Evolutionary conservation across 2,888 invertebrate species (phyloP).

Genomic region (Dasypogon diadema): DNA sequence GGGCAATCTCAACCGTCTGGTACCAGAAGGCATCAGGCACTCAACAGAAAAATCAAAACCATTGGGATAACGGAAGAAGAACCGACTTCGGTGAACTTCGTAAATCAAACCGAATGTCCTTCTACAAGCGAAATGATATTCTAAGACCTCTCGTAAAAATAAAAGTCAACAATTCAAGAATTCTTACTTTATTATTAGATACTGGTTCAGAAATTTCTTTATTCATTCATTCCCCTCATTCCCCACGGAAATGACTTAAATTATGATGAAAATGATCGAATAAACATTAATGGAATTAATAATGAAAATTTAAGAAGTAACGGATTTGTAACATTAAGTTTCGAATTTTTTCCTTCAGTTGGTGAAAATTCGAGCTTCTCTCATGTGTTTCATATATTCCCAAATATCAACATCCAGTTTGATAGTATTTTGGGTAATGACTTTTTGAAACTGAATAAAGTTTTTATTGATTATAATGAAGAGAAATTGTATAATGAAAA

Average conservation of each 20-base stretch:
- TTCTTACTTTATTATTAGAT: not conserved
- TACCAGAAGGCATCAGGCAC: too few relatives aligned
- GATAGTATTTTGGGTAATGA: constrained; percentile 12
- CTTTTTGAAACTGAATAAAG: not conserved
- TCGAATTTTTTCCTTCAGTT: constrained; percentile 32
- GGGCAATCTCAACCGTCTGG: too few relatives aligned
- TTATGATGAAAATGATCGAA: too few relatives aligned
- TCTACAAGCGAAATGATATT: not conserved
- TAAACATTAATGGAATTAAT: not conserved
- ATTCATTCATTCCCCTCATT: too few relatives aligned
- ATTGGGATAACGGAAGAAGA: too few relatives aligned
- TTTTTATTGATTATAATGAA: constrained; percentile 10
- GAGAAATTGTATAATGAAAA: not conserved
- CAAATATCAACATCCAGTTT: constrained; percentile 29
- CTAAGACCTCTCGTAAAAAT: not conserved
- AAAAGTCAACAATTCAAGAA: not conserved
- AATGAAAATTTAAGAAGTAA: not conserved
- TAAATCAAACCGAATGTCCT: not conserved
- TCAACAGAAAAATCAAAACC: too few relatives aligned
- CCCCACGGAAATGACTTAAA: not conserved
- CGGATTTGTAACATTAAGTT: not conserved
- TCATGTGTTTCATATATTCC: constrained; percentile 35
- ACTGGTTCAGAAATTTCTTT: not conserved
- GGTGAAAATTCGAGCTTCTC: not conserved
- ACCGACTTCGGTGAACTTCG: not conserved